Percentiles rank a stretch among this genome's conserved stretches.
phyloP scores from a whole-genome alignment of 2,797 vertebrate genomes.

The Iguana delicatissima region DNA sequence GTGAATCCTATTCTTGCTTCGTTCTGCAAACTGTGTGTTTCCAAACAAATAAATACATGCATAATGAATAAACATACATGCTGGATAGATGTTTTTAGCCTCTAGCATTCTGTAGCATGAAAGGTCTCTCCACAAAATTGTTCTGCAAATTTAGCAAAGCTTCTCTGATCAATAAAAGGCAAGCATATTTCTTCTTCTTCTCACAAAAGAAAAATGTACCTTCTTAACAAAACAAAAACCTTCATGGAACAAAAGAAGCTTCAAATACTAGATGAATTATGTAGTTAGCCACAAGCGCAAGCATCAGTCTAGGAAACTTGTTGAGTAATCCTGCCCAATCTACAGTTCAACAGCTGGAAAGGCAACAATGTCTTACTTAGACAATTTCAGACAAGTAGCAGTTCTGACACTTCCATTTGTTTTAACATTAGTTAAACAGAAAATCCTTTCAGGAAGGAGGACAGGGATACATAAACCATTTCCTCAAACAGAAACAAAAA shows the following conservation, averaged over 20 bases:
- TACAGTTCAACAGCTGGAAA: constrained; percentile 21
- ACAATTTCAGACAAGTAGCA: background rate
- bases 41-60: background rate
- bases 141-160: constrained; percentile 4
- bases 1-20: background rate
- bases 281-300: background rate
- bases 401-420: background rate
- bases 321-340: background rate
- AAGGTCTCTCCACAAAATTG: background rate
- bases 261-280: too few relatives aligned
- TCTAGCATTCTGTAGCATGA: background rate
- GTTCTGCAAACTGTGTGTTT: background rate
- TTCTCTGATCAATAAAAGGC: background rate
- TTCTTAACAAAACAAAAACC: too few relatives aligned
- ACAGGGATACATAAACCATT: constrained; percentile 26
- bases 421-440: constrained; percentile 6
- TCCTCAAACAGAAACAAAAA: constrained; percentile 30
- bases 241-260: too few relatives aligned
- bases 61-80: background rate
- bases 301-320: background rate
- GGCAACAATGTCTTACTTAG: background rate
- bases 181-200: background rate
- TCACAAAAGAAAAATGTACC: too few relatives aligned
- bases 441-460: constrained; percentile 3
- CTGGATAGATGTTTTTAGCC: background rate